Percentiles rank a stretch among this genome's conserved stretches.
Evolutionary conservation across 2,888 invertebrate species (phyloP).

Genomic region (Papilio protenor): DNA sequence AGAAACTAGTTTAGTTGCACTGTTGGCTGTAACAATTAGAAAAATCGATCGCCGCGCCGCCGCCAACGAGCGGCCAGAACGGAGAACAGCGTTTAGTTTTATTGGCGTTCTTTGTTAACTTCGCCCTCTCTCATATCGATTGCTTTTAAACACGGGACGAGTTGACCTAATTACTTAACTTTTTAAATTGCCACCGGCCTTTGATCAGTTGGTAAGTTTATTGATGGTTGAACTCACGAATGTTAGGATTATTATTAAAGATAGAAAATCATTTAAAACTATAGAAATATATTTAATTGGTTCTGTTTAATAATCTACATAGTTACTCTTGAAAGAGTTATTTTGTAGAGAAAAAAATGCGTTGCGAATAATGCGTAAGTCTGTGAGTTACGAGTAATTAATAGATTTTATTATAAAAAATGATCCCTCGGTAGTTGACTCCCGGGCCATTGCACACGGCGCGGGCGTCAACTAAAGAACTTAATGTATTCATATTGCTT

Average conservation of each 20-base stretch:
- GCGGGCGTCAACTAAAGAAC: slow-evolving; percentile 64
- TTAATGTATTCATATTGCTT: slow-evolving; percentile 82
- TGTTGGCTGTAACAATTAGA: slow-evolving; percentile 57
- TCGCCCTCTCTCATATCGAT: slow-evolving; percentile 57
- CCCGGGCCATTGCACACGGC: slow-evolving; percentile 70
- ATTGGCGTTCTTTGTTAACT: slow-evolving; percentile 68
- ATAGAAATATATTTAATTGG: not conserved
- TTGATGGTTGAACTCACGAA: not conserved
- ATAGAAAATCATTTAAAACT: not conserved
- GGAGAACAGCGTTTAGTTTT: slow-evolving; percentile 67
- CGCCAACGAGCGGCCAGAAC: slow-evolving; percentile 60
- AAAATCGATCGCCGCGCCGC: slow-evolving; percentile 63
- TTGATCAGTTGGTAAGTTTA: slow-evolving; percentile 60
- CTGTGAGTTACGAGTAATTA: slow-evolving; percentile 33
- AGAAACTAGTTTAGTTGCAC: slow-evolving; percentile 51
- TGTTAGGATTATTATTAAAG: not conserved
- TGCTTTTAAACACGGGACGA: slow-evolving; percentile 64
- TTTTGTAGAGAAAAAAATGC: not conserved
- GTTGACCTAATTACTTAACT: slow-evolving; percentile 78
- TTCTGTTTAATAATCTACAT: not conserved
- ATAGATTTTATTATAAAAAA: slow-evolving; percentile 67
- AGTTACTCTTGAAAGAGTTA: not conserved
- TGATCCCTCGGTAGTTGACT: slow-evolving; percentile 55
- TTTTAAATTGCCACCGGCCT: slow-evolving; percentile 59
- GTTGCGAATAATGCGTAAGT: not conserved